Conservation (phyloP, 2,113 vertebrate species). For the Eidolon helvum region DNA sequence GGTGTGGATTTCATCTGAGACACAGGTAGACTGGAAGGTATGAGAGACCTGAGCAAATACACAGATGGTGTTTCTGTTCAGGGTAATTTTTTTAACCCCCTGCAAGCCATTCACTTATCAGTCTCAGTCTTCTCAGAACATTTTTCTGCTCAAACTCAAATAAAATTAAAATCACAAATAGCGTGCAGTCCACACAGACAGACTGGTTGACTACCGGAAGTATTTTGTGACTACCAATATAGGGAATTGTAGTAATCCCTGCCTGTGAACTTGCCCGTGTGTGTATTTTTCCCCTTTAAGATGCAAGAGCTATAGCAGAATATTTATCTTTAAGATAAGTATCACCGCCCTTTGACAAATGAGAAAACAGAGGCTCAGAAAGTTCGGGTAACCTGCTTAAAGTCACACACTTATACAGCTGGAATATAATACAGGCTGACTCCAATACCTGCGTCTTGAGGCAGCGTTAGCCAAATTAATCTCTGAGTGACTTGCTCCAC, state of each 20-base stretch:
- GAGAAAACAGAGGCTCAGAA: constrained; percentile 23
- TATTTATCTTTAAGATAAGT: neutral
- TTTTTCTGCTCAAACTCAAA: neutral
- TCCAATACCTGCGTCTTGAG: neutral
- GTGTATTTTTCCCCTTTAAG: neutral
- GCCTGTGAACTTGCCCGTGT: neutral
- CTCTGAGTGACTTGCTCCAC: neutral
- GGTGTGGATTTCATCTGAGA: neutral
- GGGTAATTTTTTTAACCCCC: neutral
- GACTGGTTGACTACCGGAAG: neutral
- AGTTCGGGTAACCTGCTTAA: neutral
- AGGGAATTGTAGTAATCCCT: neutral
- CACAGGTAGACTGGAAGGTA: neutral
- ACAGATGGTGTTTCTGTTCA: neutral
- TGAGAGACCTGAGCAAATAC: neutral
- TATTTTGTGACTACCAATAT: neutral
- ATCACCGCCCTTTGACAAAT: neutral
- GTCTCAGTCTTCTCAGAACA: neutral
- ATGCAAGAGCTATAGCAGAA: neutral
- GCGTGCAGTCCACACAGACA: neutral
- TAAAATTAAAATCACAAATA: neutral
- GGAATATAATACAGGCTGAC: neutral
- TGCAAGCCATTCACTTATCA: neutral
- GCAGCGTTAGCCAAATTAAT: constrained; percentile 6
- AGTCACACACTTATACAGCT: neutral